Evolutionary conservation across 2,113 vertebrate species (phyloP).

Genomic region (Nycticryphes semicollaris): DNA sequence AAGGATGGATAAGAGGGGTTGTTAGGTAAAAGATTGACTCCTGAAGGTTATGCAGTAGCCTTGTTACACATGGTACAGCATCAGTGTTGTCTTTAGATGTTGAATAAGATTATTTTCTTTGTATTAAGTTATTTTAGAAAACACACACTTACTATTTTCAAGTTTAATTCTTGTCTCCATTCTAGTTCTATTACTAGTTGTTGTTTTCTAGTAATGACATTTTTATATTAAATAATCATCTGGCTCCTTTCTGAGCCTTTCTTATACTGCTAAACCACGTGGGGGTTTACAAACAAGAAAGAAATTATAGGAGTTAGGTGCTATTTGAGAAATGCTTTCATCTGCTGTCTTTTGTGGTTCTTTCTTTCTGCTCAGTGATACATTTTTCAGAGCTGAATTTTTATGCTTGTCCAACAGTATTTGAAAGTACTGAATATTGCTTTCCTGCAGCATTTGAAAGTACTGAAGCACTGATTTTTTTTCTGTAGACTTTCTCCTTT

Average conservation of each 20-base stretch:
- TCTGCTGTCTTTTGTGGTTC: neutral
- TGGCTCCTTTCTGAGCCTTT: neutral
- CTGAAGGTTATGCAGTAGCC: neutral
- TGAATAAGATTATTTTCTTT: neutral
- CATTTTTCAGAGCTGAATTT: neutral
- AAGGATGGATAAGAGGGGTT: neutral
- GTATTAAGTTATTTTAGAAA: neutral
- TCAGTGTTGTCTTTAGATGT: neutral
- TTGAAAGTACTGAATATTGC: neutral
- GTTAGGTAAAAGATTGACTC: neutral
- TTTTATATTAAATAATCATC: neutral
- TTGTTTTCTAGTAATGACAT: neutral
- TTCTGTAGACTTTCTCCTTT: neutral
- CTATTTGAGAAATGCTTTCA: neutral
- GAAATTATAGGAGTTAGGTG: neutral
- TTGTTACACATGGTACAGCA: neutral
- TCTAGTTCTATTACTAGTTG: neutral
- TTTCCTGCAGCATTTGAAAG: neutral
- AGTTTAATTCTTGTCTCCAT: neutral
- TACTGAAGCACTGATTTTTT: neutral
- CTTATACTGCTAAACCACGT: neutral
- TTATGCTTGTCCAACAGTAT: neutral
- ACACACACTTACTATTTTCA: neutral
- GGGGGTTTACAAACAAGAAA: neutral
- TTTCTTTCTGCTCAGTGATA: neutral